Base-by-base conservation (phyloP, 30 jellyfish, hydroid and myxozoan genomes). In the Cassiopea xamachana region DNA sequence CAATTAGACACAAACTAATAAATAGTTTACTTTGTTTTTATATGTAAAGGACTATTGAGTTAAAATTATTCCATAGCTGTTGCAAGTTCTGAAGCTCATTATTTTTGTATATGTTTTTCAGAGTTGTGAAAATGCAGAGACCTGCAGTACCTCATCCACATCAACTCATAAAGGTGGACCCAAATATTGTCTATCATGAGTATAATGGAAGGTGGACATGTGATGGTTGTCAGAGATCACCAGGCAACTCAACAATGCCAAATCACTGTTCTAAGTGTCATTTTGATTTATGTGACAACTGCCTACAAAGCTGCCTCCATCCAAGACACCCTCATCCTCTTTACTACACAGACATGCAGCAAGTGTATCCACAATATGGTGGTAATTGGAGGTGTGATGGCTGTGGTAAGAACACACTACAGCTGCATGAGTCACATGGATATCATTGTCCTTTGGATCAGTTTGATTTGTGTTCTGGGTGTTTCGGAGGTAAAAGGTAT, bases 371-470 rank as follows among this genome's bases (percentile, higher is more conserved):
- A 9, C 87, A 83, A 72, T 92, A 46, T 62, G 58, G 77, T 77
- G 99, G 99, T 12, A 94, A 93, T 17, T 96, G 98, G 98, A 92
- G 89, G 51, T 96, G 99, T 80, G 99, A 96, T 80, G 97, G 87
- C 62, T 96, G 99, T 73, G 96, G 94, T 44, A 61, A 84, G 46
- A 84, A 78, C 51, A 90, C 46, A 72, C 14, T 85, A 27, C 93
- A 73, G 75, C 50, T 81, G 73, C 88, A 76, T 15, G 96, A 86
- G 50, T 68, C 80, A 46, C 82, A 59, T 64, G 98, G 96, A 17
- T 96, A 92, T 76, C 99, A 96, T 72, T 96, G 99, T 62, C 93
- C 94, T 10, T 44, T 60, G 6, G 96, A 89, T 77, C 89, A 96
- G 60, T 92, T 96, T 96, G 99, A 96, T 69, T 77, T 96, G 12